A percentile compares a stretch with the other conserved stretches of the same genome.
phyloP scores from a whole-genome alignment of 1,140 invertebrate genomes.

The Aleiodes sp. region DNA sequence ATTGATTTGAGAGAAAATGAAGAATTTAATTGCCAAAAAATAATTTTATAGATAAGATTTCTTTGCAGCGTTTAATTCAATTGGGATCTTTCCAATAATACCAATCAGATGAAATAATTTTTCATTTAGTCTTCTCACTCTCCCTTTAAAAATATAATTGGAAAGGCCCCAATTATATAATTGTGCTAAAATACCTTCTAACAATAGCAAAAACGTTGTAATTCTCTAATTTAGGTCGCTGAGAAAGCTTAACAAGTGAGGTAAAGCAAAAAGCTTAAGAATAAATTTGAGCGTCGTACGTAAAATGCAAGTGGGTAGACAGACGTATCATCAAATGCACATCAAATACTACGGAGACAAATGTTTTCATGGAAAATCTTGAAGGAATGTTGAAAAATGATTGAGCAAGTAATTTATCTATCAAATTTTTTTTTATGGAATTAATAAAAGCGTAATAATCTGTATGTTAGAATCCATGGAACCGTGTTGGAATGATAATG shows the following conservation, averaged over 20 bases:
- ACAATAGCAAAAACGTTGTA: constrained; percentile 18
- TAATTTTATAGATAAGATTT: too few species aligned
- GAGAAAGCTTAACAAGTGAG: constrained; percentile 1
- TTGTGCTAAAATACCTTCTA: constrained; percentile 5
- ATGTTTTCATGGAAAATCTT: not conserved
- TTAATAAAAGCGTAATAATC: not conserved
- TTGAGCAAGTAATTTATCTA: not conserved
- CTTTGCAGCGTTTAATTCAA: not conserved
- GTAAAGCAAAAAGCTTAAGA: not conserved
- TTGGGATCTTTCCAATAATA: not conserved
- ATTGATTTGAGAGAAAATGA: too few species aligned
- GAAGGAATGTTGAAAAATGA: not conserved
- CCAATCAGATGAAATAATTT: too few species aligned
- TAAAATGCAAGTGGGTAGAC: not conserved
- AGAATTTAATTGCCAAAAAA: too few species aligned
- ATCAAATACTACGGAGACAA: not conserved
- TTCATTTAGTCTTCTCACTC: not conserved
- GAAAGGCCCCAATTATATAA: not conserved
- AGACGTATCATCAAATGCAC: constrained; percentile 1
- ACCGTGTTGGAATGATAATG: too few species aligned
- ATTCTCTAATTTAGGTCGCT: not conserved
- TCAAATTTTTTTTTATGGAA: not conserved
- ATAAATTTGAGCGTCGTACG: not conserved
- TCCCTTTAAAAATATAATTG: not conserved
- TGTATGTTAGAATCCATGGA: too few species aligned